Percentiles rank a stretch among this genome's conserved stretches.
phyloP scores from a whole-genome alignment of 1,140 invertebrate species.

The Drosophila setifemur region DNA sequence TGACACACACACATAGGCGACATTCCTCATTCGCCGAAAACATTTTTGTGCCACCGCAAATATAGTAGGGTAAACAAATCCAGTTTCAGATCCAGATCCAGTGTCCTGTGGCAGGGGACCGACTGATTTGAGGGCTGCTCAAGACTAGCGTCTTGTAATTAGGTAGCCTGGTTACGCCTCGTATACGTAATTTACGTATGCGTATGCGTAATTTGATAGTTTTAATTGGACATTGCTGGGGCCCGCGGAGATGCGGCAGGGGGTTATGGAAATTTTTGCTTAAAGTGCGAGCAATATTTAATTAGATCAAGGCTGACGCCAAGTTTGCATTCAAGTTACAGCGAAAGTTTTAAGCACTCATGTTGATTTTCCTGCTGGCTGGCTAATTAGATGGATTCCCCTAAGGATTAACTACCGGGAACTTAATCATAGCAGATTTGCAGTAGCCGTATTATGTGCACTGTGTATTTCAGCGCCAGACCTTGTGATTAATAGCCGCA shows the following conservation, averaged over 20 bases:
- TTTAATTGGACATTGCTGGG: conserved; percentile 66
- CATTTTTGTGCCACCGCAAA: conserved; percentile 64
- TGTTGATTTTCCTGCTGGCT: conserved; percentile 19
- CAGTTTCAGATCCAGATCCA: conserved; percentile 4
- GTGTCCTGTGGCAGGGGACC: conserved; percentile 19
- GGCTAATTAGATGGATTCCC: conserved; percentile 37
- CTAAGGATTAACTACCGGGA: conserved; percentile 1
- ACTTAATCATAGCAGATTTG: conserved; percentile 48
- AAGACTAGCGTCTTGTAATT: conserved; percentile 57
- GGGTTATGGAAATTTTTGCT: conserved; percentile 42
- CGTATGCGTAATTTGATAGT: conserved; percentile 70
- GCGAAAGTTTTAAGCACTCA: conserved; percentile 7
- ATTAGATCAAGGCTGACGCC: conserved; percentile 33
- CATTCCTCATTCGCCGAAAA: conserved; percentile 44
- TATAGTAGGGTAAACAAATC: too few relatives aligned
- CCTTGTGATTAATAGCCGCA: conserved; percentile 61
- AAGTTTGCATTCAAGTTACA: conserved; percentile 14
- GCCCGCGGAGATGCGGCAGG: not conserved
- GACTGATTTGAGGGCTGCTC: conserved; percentile 37
- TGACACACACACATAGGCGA: too few relatives aligned
- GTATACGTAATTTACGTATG: not conserved
- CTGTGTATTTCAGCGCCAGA: conserved; percentile 38
- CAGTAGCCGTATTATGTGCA: conserved; percentile 29
- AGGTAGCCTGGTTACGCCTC: conserved; percentile 42
- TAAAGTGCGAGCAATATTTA: conserved; percentile 39